phyloP scores from a whole-genome alignment of 2,113 vertebrate species.

The Forbesichthys papilliferus region DNA sequence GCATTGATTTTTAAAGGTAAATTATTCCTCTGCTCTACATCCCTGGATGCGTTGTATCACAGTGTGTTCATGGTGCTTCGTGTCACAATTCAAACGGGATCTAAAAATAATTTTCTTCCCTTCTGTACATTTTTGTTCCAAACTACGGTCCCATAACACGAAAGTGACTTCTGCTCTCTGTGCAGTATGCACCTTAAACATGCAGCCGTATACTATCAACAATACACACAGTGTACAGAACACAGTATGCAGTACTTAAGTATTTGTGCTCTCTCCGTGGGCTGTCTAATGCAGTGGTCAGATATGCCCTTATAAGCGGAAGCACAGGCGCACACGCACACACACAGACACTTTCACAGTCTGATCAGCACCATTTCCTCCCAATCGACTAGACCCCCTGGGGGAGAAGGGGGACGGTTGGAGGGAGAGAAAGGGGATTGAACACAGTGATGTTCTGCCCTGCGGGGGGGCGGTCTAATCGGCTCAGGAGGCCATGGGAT shows the following conservation, averaged over 20 bases:
- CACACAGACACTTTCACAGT: constrained; percentile 14
- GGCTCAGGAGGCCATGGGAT: constrained; percentile 28
- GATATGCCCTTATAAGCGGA: background rate
- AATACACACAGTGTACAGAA: too few relatives aligned
- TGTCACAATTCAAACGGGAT: too few relatives aligned
- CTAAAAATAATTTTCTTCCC: too few relatives aligned
- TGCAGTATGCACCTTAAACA: too few relatives aligned
- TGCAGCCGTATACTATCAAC: too few relatives aligned
- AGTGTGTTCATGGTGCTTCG: background rate
- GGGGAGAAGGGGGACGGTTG: constrained; percentile 14
- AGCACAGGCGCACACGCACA: background rate
- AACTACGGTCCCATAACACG: too few relatives aligned
- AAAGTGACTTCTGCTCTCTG: too few relatives aligned
- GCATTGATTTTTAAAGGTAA: background rate
- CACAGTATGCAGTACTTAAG: background rate
- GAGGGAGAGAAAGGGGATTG: constrained; percentile 39
- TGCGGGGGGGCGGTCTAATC: constrained; percentile 48
- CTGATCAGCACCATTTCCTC: constrained; percentile 47
- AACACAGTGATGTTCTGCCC: constrained; percentile 56
- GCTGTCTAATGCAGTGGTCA: too few relatives aligned
- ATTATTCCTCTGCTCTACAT: background rate
- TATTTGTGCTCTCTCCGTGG: too few relatives aligned
- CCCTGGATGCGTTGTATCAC: background rate
- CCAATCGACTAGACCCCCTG: constrained; percentile 38
- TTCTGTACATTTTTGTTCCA: too few relatives aligned